These are phyloP conservation scores for Lasius platythorax DNA, from an alignment of 2,888 invertebrate species.

Conservation along the genomic window DNA sequence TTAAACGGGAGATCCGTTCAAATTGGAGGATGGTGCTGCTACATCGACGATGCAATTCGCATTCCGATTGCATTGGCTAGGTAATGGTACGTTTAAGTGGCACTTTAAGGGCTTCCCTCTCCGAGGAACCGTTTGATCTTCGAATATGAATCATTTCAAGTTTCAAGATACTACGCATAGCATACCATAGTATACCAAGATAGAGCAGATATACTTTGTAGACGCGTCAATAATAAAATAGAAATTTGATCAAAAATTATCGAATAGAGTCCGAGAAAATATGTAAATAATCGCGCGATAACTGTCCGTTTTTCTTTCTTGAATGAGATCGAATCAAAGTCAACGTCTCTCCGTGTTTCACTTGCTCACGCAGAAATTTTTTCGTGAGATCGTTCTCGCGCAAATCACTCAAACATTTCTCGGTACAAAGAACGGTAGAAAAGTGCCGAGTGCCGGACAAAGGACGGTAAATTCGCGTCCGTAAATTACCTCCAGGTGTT, in stretches of 20 bases:
- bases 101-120: slow-evolving; percentile 15
- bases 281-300: background rate
- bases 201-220: background rate
- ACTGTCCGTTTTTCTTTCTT: background rate
- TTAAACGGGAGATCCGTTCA: slow-evolving; percentile 4
- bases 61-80: slow-evolving; percentile 36
- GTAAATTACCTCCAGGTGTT: slow-evolving; percentile 68
- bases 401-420: slow-evolving; percentile 52
- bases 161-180: background rate
- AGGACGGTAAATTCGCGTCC: slow-evolving; percentile 80
- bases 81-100: slow-evolving; percentile 27
- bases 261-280: background rate
- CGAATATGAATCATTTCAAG: slow-evolving; percentile 15
- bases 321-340: background rate
- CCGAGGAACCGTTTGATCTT: slow-evolving; percentile 27
- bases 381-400: slow-evolving; percentile 44
- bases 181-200: background rate
- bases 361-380: slow-evolving; percentile 1
- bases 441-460: slow-evolving; percentile 79
- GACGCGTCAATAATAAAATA: background rate
- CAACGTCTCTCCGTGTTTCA: background rate
- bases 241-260: slow-evolving; percentile 8
- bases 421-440: slow-evolving; percentile 62
- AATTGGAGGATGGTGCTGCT: slow-evolving; percentile 13
- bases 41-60: slow-evolving; percentile 30